These are phyloP conservation scores for Misgurnus anguillicaudatus DNA, from an alignment of 2,113 vertebrate genomes.

Conservation along the genomic window DNA sequence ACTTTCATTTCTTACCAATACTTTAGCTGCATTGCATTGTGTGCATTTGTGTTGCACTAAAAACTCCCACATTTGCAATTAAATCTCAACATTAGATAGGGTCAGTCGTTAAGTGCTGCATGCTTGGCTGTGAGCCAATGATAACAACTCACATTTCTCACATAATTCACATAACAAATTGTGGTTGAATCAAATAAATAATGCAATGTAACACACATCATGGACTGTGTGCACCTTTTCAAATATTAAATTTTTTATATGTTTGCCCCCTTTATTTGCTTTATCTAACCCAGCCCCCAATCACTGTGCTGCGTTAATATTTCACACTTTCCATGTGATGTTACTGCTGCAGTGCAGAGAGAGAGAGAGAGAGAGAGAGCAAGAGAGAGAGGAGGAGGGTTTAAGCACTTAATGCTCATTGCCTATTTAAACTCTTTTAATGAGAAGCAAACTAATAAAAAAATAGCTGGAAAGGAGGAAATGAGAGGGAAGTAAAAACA, in stretches of 20 bases:
- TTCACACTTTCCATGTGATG: slow-evolving; percentile 53
- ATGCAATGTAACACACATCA: neutral
- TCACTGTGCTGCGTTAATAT: slow-evolving; percentile 43
- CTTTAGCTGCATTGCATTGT: neutral
- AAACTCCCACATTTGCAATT: slow-evolving; percentile 10
- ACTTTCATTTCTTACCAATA: neutral
- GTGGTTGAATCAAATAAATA: neutral
- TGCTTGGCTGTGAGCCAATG: slow-evolving; percentile 15
- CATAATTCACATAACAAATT: neutral
- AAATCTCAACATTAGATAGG: neutral
- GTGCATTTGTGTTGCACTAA: neutral
- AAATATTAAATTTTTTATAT: neutral
- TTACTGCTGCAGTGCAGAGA: slow-evolving; percentile 55
- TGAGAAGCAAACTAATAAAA: too few relatives aligned
- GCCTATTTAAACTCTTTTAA: neutral
- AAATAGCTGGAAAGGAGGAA: neutral
- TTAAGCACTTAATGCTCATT: neutral
- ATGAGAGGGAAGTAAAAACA: neutral
- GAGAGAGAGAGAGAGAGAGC: slow-evolving; percentile 8
- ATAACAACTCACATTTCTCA: slow-evolving; percentile 4
- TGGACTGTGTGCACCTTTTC: too few relatives aligned
- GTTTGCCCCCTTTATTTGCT: neutral
- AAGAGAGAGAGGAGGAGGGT: slow-evolving; percentile 1
- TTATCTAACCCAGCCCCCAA: slow-evolving; percentile 6
- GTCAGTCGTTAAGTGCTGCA: slow-evolving; percentile 16